Conservation (phyloP, 2,888 invertebrate genomes). For the Thymelicus lineola region DNA sequence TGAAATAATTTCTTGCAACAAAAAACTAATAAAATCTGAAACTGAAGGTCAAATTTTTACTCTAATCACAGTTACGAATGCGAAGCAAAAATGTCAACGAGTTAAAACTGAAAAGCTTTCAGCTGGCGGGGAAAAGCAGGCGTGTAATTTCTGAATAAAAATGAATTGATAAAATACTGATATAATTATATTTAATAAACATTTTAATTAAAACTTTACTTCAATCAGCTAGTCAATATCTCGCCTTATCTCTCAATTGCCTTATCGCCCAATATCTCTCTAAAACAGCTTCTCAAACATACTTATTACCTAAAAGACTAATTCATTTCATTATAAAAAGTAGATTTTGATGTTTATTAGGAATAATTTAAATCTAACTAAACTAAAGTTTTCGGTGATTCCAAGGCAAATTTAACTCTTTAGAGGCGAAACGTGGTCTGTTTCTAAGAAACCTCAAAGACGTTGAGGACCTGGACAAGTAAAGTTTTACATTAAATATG, state of each 20-base stretch:
- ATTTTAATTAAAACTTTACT: too few relatives aligned
- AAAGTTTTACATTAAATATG: constrained; percentile 52
- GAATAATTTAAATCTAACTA: too few relatives aligned
- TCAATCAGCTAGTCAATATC: too few relatives aligned
- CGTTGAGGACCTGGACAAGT: constrained; percentile 9
- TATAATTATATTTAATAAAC: too few relatives aligned
- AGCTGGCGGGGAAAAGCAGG: not conserved
- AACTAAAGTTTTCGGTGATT: too few relatives aligned
- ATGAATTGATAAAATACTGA: not conserved
- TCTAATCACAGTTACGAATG: constrained; percentile 5
- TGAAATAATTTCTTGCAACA: not conserved
- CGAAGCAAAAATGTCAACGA: constrained; percentile 17
- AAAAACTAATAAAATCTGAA: not conserved
- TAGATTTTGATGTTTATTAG: too few relatives aligned
- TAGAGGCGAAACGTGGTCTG: not conserved
- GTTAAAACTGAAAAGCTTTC: constrained; percentile 14
- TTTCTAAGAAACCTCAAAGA: constrained; percentile 2
- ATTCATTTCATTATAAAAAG: too few relatives aligned
- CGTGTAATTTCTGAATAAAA: constrained; percentile 1
- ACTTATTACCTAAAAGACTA: too few relatives aligned
- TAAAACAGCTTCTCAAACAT: too few relatives aligned
- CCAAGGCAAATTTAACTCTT: not conserved
- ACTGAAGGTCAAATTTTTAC: not conserved
- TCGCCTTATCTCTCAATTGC: too few relatives aligned
- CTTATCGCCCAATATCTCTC: too few relatives aligned